Evolutionary conservation across 1,140 invertebrate genomes (phyloP).

Genomic region (Diorhabda elongata): DNA sequence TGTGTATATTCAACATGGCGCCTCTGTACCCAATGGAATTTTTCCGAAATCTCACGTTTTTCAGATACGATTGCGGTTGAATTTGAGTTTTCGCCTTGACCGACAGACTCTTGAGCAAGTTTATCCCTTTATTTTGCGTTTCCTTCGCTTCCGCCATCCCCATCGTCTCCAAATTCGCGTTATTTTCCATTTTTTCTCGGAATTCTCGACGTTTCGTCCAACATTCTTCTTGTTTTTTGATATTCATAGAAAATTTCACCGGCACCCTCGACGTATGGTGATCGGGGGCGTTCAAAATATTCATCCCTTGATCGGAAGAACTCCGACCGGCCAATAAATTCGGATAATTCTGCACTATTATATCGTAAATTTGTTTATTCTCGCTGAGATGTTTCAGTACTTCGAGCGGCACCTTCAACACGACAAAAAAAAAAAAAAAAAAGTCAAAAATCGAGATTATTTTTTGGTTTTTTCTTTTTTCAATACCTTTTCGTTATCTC

Average conservation of each 20-base stretch:
- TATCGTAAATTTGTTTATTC: slow-evolving; percentile 64
- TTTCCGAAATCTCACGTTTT: slow-evolving; percentile 68
- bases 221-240: slow-evolving; percentile 19
- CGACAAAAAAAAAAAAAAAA: not conserved
- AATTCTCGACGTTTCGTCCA: not conserved
- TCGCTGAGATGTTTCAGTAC: slow-evolving; percentile 60
- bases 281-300: slow-evolving; percentile 47
- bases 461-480: too few relatives aligned
- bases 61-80: slow-evolving; percentile 63
- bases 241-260: slow-evolving; percentile 26
- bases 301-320: slow-evolving; percentile 57
- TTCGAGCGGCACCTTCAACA: slow-evolving; percentile 58
- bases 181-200: not conserved
- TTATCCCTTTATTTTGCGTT: slow-evolving; percentile 4
- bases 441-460: not conserved
- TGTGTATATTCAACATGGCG: slow-evolving; percentile 69
- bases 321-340: slow-evolving; percentile 60
- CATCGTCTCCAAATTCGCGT: not conserved
- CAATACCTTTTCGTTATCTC: slow-evolving; percentile 61
- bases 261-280: slow-evolving; percentile 33
- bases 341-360: slow-evolving; percentile 70
- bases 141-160: not conserved
- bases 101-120: slow-evolving; percentile 22
- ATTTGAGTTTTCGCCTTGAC: slow-evolving; percentile 22
- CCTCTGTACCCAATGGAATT: slow-evolving; percentile 80